Base-by-base conservation (phyloP, 2,797 vertebrate genomes). In the Lacerta agilis region DNA sequence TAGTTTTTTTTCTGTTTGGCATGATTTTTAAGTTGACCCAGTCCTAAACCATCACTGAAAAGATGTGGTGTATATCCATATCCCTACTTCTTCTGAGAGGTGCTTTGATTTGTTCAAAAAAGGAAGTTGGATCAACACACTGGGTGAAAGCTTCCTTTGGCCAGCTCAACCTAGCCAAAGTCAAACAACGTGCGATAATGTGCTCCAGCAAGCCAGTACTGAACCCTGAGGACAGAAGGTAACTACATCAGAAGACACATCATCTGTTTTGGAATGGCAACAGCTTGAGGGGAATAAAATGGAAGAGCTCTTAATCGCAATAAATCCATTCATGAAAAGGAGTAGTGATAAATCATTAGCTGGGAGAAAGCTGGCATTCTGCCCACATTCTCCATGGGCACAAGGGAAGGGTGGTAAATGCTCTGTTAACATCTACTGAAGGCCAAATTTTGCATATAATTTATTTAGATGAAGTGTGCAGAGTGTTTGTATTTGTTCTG, bases 401-500 rank as follows among this genome's bases (percentile, higher is more conserved):
- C 90, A 87, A 93, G 90, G 94, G 94, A 97, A 97, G 95, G 81
- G 55, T 91, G 82, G 95, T 95, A 95, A 96, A 96, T 93, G 84
- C 36, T 66, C 92, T 92, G 92, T 93, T 96, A 95, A 94, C 84
- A 93, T 94, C 96, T 95, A 95, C 93, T 90, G 92, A 95, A 96
- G 96, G 95, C 95, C 94, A 95, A 91, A 93, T 97, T 97, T 91
- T 96, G 96, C 96, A 92, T 97, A 97, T 98, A 96, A 98, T 98
- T 98, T 98, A 98, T 98, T 98, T 97, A 97, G 97, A 97, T 95
- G 95, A 97, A 97, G 97, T 97, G 97, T 97, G 97, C 95, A 96
- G 96, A 96, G 96, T 98, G 97, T 98, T 98, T 98, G 97, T 98
- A 98, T 98, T 98, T 98, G 97, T 98, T 97, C 97, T 98, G 94